A percentile compares a stretch with the other conserved stretches of the same genome.
Conservation (phyloP, 1,140 invertebrate genomes). For the Ruditapes philippinarum region DNA sequence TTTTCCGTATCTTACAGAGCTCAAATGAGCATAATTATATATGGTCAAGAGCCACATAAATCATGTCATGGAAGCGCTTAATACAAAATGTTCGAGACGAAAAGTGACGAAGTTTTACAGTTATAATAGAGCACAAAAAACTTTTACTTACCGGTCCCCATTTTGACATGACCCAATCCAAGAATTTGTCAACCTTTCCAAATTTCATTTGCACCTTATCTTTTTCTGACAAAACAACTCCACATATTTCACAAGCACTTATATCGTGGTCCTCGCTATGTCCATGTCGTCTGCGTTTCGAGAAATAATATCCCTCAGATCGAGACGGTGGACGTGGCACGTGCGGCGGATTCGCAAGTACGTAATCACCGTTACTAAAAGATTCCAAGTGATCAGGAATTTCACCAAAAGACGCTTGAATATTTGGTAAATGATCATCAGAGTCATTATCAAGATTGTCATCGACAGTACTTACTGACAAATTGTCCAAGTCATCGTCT, state of each 20-base stretch:
- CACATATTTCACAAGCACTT: constrained; percentile 51
- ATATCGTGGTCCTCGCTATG: background rate
- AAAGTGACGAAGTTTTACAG: too few relatives aligned
- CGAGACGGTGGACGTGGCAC: background rate
- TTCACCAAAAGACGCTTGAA: background rate
- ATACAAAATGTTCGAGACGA: too few relatives aligned
- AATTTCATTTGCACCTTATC: constrained; percentile 37
- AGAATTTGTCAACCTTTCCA: constrained; percentile 54
- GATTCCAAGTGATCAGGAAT: constrained; percentile 57
- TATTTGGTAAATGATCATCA: background rate
- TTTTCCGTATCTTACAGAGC: too few relatives aligned
- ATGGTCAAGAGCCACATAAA: too few relatives aligned
- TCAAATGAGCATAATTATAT: too few relatives aligned
- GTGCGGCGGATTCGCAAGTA: background rate
- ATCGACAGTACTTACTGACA: constrained; percentile 29
- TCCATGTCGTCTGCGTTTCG: background rate
- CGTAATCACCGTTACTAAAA: constrained; percentile 10
- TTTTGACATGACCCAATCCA: constrained; percentile 62
- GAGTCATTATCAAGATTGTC: background rate
- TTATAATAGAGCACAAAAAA: too few relatives aligned
- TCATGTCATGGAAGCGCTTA: too few relatives aligned
- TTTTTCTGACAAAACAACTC: constrained; percentile 36
- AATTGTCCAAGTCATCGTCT: constrained; percentile 42
- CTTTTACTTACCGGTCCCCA: constrained; percentile 55
- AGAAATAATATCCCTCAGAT: background rate